Evolutionary conservation across 2,113 vertebrate species (phyloP).

Genomic region (Sphyrna mokarran): DNA sequence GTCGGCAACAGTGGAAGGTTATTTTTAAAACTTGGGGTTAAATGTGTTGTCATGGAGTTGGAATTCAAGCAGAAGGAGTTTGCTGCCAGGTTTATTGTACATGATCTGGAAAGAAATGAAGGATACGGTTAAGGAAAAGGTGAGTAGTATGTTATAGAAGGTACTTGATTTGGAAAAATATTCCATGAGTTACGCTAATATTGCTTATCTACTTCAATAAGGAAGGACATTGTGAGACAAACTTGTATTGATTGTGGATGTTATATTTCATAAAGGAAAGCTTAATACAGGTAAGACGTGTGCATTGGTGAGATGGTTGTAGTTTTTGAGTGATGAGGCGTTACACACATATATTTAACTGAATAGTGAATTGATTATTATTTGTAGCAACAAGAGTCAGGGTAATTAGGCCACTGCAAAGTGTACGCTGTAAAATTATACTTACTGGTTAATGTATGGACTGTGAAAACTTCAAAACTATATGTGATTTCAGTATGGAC

Average conservation of each 20-base stretch:
- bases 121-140: background rate
- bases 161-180: background rate
- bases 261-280: background rate
- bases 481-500: background rate
- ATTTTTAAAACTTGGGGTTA: background rate
- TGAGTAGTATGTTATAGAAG: background rate
- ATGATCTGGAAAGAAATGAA: background rate
- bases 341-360: conserved; percentile 20
- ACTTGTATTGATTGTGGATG: background rate
- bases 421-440: background rate
- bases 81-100: background rate
- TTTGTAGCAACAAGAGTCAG: background rate
- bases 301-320: background rate
- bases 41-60: background rate
- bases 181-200: background rate
- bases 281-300: background rate
- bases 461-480: conserved; percentile 31
- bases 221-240: background rate
- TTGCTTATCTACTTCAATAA: background rate
- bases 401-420: conserved; percentile 29
- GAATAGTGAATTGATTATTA: conserved; percentile 28
- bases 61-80: background rate
- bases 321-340: conserved; percentile 27
- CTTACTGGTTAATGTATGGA: conserved; percentile 1
- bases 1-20: background rate